A percentile compares a stretch with the other conserved stretches of the same genome.
phyloP scores from a whole-genome alignment of 2,797 vertebrate genomes.

The Phylloscopus collybita region DNA sequence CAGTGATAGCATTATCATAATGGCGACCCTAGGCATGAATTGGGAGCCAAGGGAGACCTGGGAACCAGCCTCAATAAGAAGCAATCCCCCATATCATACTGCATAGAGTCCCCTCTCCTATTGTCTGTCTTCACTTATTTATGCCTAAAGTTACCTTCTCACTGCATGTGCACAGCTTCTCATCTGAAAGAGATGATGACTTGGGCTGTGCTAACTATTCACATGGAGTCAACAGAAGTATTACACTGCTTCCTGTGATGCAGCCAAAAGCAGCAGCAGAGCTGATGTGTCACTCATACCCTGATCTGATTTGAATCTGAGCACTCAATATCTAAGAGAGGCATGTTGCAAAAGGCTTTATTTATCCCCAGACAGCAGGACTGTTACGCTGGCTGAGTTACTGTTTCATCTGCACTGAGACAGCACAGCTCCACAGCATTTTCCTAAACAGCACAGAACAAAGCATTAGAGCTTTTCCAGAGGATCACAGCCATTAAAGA shows the following conservation, averaged over 20 bases:
- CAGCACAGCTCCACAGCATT: background rate
- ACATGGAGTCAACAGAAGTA: background rate
- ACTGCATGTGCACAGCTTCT: background rate
- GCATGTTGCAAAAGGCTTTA: background rate
- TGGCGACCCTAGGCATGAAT: background rate
- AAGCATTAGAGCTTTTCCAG: slow-evolving; percentile 25
- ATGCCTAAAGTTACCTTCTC: background rate
- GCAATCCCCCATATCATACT: background rate
- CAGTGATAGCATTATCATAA: background rate
- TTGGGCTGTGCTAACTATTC: background rate
- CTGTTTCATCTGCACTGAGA: background rate
- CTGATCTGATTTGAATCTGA: background rate
- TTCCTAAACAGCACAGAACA: background rate
- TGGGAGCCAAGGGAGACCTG: background rate
- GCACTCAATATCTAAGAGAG: background rate
- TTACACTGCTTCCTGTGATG: background rate
- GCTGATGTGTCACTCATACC: background rate
- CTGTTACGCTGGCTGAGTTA: background rate
- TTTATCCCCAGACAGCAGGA: background rate
- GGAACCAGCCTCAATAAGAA: background rate
- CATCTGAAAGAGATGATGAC: background rate
- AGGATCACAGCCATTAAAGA: background rate
- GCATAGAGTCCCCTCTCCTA: rapidly evolving
- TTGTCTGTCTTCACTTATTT: background rate
- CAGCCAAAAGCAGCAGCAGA: background rate